A percentile compares a stretch with the other conserved stretches of the same genome.
phyloP scores from a whole-genome alignment of 35 echinoderm and acorn worm species.

The Hemicentrotus pulcherrimus region DNA sequence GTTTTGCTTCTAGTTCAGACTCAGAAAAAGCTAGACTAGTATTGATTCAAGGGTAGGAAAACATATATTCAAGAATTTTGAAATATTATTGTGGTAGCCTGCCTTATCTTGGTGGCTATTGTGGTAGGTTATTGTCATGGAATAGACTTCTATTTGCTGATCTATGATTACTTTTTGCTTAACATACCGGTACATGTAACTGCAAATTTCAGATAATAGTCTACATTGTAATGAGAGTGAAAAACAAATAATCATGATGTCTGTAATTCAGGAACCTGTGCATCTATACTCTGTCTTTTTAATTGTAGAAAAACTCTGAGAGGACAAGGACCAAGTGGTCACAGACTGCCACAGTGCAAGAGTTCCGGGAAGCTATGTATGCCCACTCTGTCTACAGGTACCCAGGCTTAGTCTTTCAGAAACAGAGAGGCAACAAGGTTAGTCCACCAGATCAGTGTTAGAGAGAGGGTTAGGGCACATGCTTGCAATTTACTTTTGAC shows the following conservation, averaged over 20 bases:
- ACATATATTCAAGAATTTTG: too few relatives aligned
- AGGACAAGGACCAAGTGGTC: conserved; percentile 82
- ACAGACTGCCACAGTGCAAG: conserved; percentile 85
- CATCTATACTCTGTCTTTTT: background rate
- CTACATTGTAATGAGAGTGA: background rate
- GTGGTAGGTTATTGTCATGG: too few relatives aligned
- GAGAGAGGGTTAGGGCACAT: background rate
- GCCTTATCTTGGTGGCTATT: too few relatives aligned
- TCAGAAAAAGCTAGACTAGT: too few relatives aligned
- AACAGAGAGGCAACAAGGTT: conserved; percentile 89
- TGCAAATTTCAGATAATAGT: background rate
- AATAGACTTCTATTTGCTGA: too few relatives aligned
- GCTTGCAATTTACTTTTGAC: background rate
- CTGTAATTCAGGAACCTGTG: background rate
- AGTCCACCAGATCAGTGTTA: background rate
- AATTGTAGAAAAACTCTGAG: conserved; percentile 83
- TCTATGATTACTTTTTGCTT: too few relatives aligned
- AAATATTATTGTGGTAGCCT: too few relatives aligned
- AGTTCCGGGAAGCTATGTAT: conserved; percentile 95
- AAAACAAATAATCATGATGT: background rate
- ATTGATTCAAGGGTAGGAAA: too few relatives aligned
- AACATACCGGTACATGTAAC: too few relatives aligned
- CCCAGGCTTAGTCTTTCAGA: conserved; percentile 78
- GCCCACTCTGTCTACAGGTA: conserved; percentile 86
- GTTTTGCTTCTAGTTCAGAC: too few relatives aligned